Base-by-base conservation (phyloP, 23 tunicate genomes). In the Clavelina lepadiformis region DNA sequence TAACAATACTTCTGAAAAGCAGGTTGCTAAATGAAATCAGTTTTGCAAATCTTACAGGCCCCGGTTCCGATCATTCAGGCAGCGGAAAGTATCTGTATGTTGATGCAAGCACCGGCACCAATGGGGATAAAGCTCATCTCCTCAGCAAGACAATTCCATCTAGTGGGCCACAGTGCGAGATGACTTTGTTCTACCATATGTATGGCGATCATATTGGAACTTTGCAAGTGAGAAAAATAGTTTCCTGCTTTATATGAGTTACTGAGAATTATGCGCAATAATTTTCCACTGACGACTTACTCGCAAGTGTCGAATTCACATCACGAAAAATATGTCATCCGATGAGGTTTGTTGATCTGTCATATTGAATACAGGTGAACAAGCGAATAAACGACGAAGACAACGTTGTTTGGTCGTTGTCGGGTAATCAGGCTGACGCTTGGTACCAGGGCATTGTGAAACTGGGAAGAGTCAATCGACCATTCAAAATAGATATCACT, bases 21-120 rank as follows among this genome's bases (percentile, higher is more conserved):
- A n/a, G n/a, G n/a, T n/a, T n/a, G n/a, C 50, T 13, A 13, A n/a
- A n/a, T n/a, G n/a, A n/a, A n/a, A n/a, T n/a, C n/a, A n/a, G n/a
- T n/a, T n/a, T n/a, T 15, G 23, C 1, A 7, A 7, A 0, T 47
- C 28, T 45, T 28, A 5, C 34, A 89, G 97, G 97, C 8, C 97
- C 97, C 1, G 4, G 62, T 15, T 63, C 61, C 20, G 97, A 89
- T 45, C 89, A 81, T 70, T 62, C 73, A 32, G 97, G 97, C 3
- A 35, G 50, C 37, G 97, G 97, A 22, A 68, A 62, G 3, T 89
- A 89, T 71, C 75, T 89, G 97, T 89, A 89, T 44, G 97, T 89
- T 51, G 97, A 89, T 76, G 97, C 97, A 15, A 64, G 73, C 62
- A 65, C 50, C 49, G 97, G 97, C 1, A 57, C 46, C 1, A 46